Conservation (phyloP, 2,797 vertebrate species). For the Coilia nasus region DNA sequence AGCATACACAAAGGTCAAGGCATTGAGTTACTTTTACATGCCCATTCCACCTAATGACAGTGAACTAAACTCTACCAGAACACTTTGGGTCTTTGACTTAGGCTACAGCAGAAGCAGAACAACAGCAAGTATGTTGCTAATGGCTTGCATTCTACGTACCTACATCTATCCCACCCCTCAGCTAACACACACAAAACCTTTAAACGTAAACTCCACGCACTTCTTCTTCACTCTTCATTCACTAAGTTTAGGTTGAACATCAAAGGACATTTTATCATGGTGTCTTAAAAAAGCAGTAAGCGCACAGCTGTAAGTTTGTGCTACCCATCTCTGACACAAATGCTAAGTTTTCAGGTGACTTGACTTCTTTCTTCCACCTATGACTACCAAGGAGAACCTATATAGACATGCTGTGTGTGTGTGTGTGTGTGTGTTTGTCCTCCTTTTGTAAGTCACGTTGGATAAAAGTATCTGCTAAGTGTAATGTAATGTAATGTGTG, state of each 20-base stretch:
- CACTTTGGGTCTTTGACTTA: not conserved
- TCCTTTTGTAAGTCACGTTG: too few species aligned
- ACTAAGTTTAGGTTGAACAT: not conserved
- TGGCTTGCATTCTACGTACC: not conserved
- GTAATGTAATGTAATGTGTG: constrained; percentile 16
- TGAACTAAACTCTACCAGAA: not conserved
- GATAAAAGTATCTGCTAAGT: too few species aligned
- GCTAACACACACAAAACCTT: not conserved
- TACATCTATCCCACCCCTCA: not conserved
- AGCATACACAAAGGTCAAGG: not conserved
- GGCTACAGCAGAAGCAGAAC: too few species aligned
- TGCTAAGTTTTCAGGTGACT: too few species aligned
- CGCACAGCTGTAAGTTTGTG: too few species aligned
- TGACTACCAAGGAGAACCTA: too few species aligned
- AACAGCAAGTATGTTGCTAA: not conserved
- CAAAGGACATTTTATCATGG: not conserved
- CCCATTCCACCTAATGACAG: not conserved
- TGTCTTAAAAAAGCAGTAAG: not conserved
- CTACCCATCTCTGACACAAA: too few species aligned
- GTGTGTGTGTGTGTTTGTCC: constrained; percentile 16
- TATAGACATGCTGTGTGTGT: not conserved
- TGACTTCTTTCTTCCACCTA: too few species aligned
- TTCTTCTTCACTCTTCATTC: not conserved
- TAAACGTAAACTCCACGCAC: not conserved
- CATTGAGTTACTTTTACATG: not conserved